These are phyloP conservation scores for Centropus bengalensis DNA, from an alignment of 2,113 vertebrate species.

Conservation along the genomic window DNA sequence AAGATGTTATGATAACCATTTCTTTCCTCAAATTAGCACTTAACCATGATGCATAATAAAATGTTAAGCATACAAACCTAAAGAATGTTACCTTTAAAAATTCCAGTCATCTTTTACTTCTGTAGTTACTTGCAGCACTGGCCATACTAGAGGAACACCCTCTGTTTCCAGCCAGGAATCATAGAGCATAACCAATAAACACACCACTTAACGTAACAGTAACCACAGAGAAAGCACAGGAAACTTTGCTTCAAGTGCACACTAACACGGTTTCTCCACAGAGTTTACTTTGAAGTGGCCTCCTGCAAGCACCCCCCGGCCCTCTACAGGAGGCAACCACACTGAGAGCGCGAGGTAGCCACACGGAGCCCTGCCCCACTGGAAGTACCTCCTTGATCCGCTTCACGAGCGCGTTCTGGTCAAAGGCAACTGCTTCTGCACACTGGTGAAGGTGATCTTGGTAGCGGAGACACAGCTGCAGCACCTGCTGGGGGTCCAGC, in stretches of 20 bases:
- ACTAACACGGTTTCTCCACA: accelerated
- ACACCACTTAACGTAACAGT: not conserved
- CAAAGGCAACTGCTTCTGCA: slow-evolving; percentile 94
- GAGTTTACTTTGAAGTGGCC: not conserved
- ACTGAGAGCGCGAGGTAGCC: accelerated
- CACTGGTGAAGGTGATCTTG: slow-evolving; percentile 97
- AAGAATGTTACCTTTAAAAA: not conserved
- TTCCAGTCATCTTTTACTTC: not conserved
- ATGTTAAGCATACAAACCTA: not conserved
- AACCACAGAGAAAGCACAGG: accelerated
- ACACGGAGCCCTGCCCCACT: not conserved
- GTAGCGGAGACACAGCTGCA: slow-evolving; percentile 93
- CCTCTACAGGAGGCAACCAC: not conserved
- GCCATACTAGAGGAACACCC: not conserved
- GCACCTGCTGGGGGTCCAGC: slow-evolving; percentile 89
- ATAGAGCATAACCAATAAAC: not conserved
- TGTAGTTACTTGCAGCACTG: not conserved
- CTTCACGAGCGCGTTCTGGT: slow-evolving; percentile 96
- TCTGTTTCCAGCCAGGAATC: not conserved
- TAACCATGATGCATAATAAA: not conserved
- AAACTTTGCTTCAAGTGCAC: not conserved
- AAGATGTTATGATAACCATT: not conserved
- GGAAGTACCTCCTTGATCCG: slow-evolving; percentile 92
- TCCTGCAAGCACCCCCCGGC: not conserved
- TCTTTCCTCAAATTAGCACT: not conserved